Evolutionary conservation across 2,113 vertebrate species (phyloP).

Genomic region (Pseudopodoces humilis): DNA sequence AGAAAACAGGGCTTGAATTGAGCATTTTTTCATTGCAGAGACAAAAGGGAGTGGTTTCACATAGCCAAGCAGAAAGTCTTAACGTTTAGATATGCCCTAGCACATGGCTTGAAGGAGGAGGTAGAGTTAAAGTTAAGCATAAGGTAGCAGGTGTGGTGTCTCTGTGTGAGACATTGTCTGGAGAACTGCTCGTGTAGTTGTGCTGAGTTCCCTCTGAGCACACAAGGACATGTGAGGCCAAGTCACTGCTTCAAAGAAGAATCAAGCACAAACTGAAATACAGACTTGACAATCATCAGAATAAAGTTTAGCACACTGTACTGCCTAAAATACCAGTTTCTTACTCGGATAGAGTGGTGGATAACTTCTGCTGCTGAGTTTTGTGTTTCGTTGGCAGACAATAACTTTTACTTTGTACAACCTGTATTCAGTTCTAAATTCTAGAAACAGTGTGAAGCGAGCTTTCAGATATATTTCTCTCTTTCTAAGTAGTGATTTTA

Average conservation of each 20-base stretch:
- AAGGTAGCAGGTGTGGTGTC: background rate
- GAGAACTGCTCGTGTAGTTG: fast-evolving
- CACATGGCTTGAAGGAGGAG: background rate
- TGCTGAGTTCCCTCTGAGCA: background rate
- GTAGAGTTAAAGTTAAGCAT: background rate
- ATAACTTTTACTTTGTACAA: background rate
- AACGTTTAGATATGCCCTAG: background rate
- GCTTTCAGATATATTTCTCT: slow-evolving; percentile 16
- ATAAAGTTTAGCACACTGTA: background rate
- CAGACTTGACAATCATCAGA: background rate
- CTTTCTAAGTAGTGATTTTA: slow-evolving; percentile 31
- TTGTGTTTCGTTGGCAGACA: background rate
- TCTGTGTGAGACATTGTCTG: background rate
- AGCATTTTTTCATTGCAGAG: background rate
- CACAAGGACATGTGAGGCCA: background rate
- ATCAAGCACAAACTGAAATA: background rate
- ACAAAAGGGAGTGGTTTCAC: background rate
- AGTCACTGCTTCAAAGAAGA: background rate
- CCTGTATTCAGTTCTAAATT: background rate
- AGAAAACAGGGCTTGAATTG: background rate
- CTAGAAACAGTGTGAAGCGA: background rate
- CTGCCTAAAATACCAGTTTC: background rate
- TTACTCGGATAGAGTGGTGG: background rate
- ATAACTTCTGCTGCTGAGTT: background rate
- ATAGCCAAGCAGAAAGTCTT: background rate